Base-by-base conservation (phyloP, 92 coral and sea anemone genomes). In the Phymanthus crucifer region DNA sequence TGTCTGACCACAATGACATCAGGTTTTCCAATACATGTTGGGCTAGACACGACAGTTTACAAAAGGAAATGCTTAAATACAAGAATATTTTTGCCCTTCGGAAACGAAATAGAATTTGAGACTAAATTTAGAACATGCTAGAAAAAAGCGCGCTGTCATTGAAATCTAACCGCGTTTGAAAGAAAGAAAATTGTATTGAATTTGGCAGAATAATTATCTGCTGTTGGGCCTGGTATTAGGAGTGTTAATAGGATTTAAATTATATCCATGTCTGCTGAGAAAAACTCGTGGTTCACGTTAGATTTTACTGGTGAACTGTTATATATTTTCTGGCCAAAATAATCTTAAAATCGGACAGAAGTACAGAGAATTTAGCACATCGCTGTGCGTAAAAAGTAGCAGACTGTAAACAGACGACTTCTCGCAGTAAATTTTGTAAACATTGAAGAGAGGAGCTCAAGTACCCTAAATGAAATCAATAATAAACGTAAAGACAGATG, bases 51-150 rank as follows among this genome's bases (percentile, higher is more conserved):
- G 33, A 61, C 14, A 61, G 68, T 61, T 61, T 61, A 61, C 68
- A 61, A 61, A 61, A 27, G 68, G 68, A 61, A 61, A 27, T 61
- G 68, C 68, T 24, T 61, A 61, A 61, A 61, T 29, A 24, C 34
- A 61, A 24, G 18, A 61, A 61, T 27, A 27, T 12, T 6, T 12
- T 11, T 0, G 16, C 12, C 68, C 27, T 19, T 23, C 64, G 29
- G 23, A 27, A 54, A 54, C 10, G 64, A 21, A 54, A 5, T 24
- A 4, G n/a, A n/a, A n/a, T n/a, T n/a, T n/a, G n/a, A n/a, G n/a
- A n/a, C n/a, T n/a, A n/a, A 54, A 54, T 54, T 6, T 16, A 8
- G 64, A 54, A 19, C 6, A 14, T 17, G 16, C 50, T 45, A 45
- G 50, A 16, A 54, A 54, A 54, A 14, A 19, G 64, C 4, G 64